These are phyloP conservation scores for Sinodicranocentrus sp. DNA, from an alignment of 2,888 invertebrate species.

Conservation along the genomic window DNA sequence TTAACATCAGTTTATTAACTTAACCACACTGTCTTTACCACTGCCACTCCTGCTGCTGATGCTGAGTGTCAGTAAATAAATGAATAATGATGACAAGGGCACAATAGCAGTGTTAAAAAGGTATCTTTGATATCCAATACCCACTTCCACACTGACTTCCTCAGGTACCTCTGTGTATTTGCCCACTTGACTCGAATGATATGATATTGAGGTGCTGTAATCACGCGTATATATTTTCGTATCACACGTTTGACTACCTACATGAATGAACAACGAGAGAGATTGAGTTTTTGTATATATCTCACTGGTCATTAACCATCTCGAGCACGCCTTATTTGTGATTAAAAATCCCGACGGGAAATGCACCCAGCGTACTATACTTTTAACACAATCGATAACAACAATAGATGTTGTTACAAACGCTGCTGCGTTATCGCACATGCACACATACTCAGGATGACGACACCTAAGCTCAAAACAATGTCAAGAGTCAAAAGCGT, in stretches of 20 bases:
- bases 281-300: constrained; percentile 4
- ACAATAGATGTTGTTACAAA: too few relatives aligned
- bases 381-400: too few relatives aligned
- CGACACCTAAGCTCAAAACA: constrained; percentile 11
- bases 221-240: too few relatives aligned
- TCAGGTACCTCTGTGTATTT: background rate
- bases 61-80: constrained; percentile 44
- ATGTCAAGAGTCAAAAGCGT: constrained; percentile 27
- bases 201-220: too few relatives aligned
- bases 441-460: background rate
- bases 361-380: constrained; percentile 20
- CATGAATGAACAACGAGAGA: too few relatives aligned
- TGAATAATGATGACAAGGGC: constrained; percentile 61
- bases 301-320: constrained; percentile 27
- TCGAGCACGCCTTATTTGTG: constrained; percentile 34
- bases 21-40: background rate
- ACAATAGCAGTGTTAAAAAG: constrained; percentile 38
- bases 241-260: too few relatives aligned
- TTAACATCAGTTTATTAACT: constrained; percentile 5
- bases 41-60: constrained; percentile 29
- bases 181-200: background rate
- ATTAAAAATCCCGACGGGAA: constrained; percentile 51
- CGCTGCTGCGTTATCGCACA: too few relatives aligned
- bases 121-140: constrained; percentile 40
- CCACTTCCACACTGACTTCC: constrained; percentile 49